Percentiles rank a stretch among this genome's conserved stretches.
phyloP scores from a whole-genome alignment of 2,113 vertebrate species.

The Sylvilagus bachmani region DNA sequence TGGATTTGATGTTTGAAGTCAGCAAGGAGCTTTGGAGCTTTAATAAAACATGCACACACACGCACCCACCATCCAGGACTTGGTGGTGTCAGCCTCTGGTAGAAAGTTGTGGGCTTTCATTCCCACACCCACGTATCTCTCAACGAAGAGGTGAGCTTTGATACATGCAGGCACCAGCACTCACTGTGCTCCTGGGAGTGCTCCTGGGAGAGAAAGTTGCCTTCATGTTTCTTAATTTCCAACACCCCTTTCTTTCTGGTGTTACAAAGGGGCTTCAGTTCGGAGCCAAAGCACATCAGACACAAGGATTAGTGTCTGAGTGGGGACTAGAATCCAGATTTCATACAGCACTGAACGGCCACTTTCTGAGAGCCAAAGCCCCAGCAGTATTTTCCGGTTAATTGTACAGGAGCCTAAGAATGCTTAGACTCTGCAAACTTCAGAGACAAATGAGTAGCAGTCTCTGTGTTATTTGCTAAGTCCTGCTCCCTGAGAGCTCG shows the following conservation, averaged over 20 bases:
- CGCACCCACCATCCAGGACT: background rate
- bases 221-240: slow-evolving; percentile 42
- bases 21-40: background rate
- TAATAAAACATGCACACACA: background rate
- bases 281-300: slow-evolving; percentile 17
- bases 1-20: slow-evolving; percentile 18
- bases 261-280: slow-evolving; percentile 38
- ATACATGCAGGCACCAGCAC: background rate
- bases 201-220: slow-evolving; percentile 26
- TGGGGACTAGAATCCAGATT: background rate
- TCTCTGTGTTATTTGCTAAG: background rate
- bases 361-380: slow-evolving; percentile 40
- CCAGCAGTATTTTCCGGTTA: background rate
- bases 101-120: background rate
- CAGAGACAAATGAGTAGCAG: background rate
- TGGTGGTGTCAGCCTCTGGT: background rate
- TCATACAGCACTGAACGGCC: background rate
- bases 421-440: background rate
- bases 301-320: slow-evolving; percentile 50
- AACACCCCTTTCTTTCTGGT: background rate
- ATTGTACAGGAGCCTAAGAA: background rate
- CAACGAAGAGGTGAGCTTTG: slow-evolving; percentile 41
- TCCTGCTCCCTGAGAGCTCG: background rate
- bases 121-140: background rate
- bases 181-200: background rate